Percentiles rank a stretch among this genome's conserved stretches.
Conservation (phyloP, 2,797 vertebrate genomes). For the Lepilemur ruficaudatus region DNA sequence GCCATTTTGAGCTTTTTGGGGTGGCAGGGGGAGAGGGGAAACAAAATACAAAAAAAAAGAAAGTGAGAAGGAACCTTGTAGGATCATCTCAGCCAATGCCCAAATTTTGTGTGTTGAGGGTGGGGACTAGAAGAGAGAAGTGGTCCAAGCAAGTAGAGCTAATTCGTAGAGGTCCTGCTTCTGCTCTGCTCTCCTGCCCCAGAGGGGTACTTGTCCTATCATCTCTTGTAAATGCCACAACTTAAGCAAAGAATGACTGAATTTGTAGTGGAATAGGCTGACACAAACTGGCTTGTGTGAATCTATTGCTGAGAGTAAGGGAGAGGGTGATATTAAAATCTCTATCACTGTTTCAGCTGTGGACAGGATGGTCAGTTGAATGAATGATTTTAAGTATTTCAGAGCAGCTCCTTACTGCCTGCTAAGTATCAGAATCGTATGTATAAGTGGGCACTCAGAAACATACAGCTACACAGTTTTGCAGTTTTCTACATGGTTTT, state of each 20-base stretch:
- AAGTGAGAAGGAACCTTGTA: background rate
- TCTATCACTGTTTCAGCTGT: background rate
- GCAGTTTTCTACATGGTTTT: constrained; percentile 30
- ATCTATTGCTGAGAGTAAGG: background rate
- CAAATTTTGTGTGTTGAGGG: background rate
- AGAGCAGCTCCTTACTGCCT: background rate
- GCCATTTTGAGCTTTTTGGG: background rate
- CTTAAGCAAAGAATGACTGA: background rate
- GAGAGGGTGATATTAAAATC: background rate
- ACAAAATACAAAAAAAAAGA: background rate
- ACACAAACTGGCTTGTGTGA: background rate
- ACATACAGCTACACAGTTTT: background rate
- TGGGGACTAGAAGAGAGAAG: background rate
- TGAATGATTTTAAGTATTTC: constrained; percentile 11
- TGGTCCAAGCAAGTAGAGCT: background rate
- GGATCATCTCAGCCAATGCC: background rate
- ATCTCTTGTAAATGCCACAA: background rate
- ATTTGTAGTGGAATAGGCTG: background rate
- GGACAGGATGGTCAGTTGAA: background rate
- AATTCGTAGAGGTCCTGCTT: background rate
- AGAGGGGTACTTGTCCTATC: background rate
- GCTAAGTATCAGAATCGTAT: background rate
- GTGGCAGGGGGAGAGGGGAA: background rate
- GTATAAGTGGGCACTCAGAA: background rate
- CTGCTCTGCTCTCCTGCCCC: background rate